phyloP scores from a whole-genome alignment of 1,140 invertebrate species.

The Eumeta japonica region DNA sequence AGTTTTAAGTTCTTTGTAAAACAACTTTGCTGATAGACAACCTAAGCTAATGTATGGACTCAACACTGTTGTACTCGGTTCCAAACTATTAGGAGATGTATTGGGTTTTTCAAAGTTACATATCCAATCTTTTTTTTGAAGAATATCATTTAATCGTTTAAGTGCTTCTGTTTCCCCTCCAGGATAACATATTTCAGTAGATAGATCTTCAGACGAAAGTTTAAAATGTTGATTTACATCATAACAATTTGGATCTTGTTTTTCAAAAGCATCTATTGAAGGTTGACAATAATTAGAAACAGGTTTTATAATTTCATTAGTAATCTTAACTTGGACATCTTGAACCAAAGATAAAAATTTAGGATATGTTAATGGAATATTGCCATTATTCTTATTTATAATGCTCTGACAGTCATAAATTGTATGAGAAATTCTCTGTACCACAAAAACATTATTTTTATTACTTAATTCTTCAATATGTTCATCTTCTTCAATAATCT shows the following conservation, averaged over 20 bases:
- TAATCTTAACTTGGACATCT: constrained; percentile 57
- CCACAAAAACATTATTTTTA: constrained; percentile 60
- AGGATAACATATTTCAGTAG: constrained; percentile 54
- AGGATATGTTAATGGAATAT: constrained; percentile 69
- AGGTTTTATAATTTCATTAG: constrained; percentile 46
- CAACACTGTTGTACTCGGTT: constrained; percentile 71
- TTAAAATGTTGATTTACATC: too few relatives aligned
- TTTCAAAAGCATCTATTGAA: constrained; percentile 50
- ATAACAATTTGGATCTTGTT: constrained; percentile 41
- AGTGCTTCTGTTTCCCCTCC: constrained; percentile 73
- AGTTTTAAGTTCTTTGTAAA: constrained; percentile 65
- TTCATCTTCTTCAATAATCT: constrained; percentile 63
- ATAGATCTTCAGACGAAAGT: constrained; percentile 63
- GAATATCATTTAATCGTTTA: constrained; percentile 60
- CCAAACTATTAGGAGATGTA: constrained; percentile 69
- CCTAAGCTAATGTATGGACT: constrained; percentile 76
- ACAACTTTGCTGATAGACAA: constrained; percentile 66
- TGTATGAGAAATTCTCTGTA: constrained; percentile 67
- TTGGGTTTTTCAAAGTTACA: constrained; percentile 75
- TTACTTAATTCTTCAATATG: constrained; percentile 62
- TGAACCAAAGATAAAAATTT: constrained; percentile 66
- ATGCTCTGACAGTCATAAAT: constrained; percentile 67
- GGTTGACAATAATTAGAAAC: constrained; percentile 51
- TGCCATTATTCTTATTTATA: constrained; percentile 64
- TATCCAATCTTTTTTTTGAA: constrained; percentile 67